Conservation (phyloP, 1,140 invertebrate species). For the Diabrotica virgifera region DNA sequence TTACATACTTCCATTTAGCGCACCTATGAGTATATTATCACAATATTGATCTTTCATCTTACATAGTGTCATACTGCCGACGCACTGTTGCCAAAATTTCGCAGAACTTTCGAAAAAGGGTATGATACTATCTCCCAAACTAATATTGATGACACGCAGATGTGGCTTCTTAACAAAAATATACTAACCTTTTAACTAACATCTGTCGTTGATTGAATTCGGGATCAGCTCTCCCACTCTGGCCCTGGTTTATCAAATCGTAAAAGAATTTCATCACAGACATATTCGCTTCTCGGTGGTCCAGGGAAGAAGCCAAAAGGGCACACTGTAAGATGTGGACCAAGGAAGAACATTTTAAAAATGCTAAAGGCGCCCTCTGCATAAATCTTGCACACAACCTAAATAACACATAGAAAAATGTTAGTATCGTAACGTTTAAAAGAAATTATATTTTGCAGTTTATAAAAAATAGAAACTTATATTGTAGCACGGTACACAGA, state of each 20-base stretch:
- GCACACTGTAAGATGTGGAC: slow-evolving; percentile 79
- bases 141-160: too few species aligned
- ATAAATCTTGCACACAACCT: slow-evolving; percentile 66
- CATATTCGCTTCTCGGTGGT: slow-evolving; percentile 93
- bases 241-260: slow-evolving; percentile 70
- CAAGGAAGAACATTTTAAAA: slow-evolving; percentile 72
- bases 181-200: slow-evolving; percentile 51
- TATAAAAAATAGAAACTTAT: too few species aligned
- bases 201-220: slow-evolving; percentile 46
- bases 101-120: too few species aligned
- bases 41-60: too few species aligned
- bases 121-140: too few species aligned
- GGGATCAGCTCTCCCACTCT: slow-evolving; percentile 51
- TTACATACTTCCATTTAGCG: too few species aligned
- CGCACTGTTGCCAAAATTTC: too few species aligned
- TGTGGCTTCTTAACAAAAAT: too few species aligned
- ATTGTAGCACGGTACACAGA: too few species aligned
- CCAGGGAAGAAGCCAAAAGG: slow-evolving; percentile 74
- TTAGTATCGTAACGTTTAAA: background rate
- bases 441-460: background rate
- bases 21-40: too few species aligned
- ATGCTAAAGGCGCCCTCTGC: slow-evolving; percentile 76
- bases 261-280: slow-evolving; percentile 93
- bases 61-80: too few species aligned
- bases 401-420: slow-evolving; percentile 2